phyloP scores from a whole-genome alignment of 1,140 invertebrate genomes.

The Dreissena polymorpha region DNA sequence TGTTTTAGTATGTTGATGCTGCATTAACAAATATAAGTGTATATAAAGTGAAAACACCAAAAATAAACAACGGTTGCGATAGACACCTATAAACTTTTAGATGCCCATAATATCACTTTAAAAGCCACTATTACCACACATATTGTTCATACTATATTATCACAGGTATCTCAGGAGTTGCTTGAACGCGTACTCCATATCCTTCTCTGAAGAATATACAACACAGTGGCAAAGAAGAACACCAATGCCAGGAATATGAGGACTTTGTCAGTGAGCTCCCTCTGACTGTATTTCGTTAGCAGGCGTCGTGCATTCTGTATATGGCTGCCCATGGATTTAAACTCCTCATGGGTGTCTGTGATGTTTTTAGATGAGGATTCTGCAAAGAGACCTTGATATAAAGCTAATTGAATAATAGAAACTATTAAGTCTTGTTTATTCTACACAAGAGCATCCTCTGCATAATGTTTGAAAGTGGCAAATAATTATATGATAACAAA shows the following conservation, averaged over 20 bases:
- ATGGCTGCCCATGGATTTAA: constrained; percentile 90
- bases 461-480: too few species aligned
- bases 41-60: too few species aligned
- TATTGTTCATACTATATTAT: too few species aligned
- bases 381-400: constrained; percentile 49
- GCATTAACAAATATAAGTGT: too few species aligned
- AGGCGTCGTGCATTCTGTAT: constrained; percentile 94
- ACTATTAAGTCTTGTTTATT: background rate
- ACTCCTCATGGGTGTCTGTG: constrained; percentile 89
- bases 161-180: too few species aligned
- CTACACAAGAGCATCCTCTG: too few species aligned
- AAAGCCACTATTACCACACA: too few species aligned
- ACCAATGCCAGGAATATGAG: constrained; percentile 93
- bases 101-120: too few species aligned
- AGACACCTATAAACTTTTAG: too few species aligned
- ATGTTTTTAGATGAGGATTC: constrained; percentile 77
- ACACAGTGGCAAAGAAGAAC: constrained; percentile 94
- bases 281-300: constrained; percentile 94
- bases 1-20: too few species aligned
- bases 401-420: background rate
- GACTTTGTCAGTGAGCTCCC: constrained; percentile 97
- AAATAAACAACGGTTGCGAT: too few species aligned
- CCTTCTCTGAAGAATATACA: constrained; percentile 95
- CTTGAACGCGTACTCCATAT: constrained; percentile 74
- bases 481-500: too few species aligned